Percentiles rank a stretch among this genome's conserved stretches.
Conservation (phyloP, 64 coral and sea anemone species). For the Acropora tenuis region DNA sequence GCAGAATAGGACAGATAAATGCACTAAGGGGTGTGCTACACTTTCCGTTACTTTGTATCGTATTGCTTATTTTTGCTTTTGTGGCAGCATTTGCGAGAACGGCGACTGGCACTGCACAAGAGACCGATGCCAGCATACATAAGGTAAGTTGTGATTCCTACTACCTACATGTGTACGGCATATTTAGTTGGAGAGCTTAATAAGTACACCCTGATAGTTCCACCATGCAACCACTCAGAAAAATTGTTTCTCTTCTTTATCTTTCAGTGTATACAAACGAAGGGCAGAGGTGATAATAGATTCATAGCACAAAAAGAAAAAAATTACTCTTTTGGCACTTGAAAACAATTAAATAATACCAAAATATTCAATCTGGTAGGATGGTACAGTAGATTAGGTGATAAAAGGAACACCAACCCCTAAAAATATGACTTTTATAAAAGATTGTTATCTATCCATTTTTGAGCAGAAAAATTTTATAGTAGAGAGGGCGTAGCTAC, state of each 20-base stretch:
- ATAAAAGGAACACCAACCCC: too few species aligned
- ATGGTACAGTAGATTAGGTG: too few species aligned
- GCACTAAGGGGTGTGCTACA: background rate
- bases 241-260: background rate
- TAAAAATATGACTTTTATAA: too few species aligned
- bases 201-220: too few species aligned
- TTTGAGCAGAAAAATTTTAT: too few species aligned
- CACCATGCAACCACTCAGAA: background rate
- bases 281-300: background rate
- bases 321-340: background rate
- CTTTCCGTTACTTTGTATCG: background rate
- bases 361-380: too few species aligned
- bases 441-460: too few species aligned
- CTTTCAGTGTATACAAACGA: background rate
- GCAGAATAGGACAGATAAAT: too few species aligned
- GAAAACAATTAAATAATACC: background rate
- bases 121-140: background rate
- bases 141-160: background rate
- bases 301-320: background rate
- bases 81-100: conserved; percentile 30
- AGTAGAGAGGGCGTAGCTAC: too few species aligned
- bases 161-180: too few species aligned
- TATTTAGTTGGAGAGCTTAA: too few species aligned
- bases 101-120: conserved; percentile 38
- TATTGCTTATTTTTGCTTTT: background rate